Base-by-base conservation (phyloP, 1,140 invertebrate genomes). In the Tenebrio molitor region DNA sequence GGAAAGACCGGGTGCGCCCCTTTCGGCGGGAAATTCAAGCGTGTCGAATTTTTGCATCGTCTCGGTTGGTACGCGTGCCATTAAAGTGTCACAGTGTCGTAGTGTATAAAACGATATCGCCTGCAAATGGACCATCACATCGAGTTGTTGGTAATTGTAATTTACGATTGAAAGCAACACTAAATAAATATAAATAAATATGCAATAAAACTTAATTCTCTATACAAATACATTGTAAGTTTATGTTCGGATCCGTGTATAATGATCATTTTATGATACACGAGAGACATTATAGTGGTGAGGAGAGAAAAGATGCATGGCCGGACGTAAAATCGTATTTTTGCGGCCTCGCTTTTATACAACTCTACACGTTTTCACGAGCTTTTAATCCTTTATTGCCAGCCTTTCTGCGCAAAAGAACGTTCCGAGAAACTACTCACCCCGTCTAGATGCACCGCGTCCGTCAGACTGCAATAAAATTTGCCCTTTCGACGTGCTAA, bases 161-260 rank as follows among this genome's bases (percentile, higher is more conserved):
- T 72, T 72, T 72, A 72, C 62, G 70, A 64, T 25, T 33, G 33
- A 63, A 72, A 65, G 62, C 62, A 63, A 39, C 70, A 72, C 70
- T 72, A 72, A 72, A 72, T 72, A 72, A 72, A 72, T 72, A 72
- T 64, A 63, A 72, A 72, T 72, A 53, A 72, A 72, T 72, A 66
- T 63, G 53, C 70, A 72, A 72, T 72, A 72, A 72, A 72, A 62
- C 42, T 72, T 72, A 72, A 66, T 58, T 72, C 42, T 64, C 39
- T 42, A 44, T 72, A 72, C 58, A 72, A 72, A 72, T 72, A 72
- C 70, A 72, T 65, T 65, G 70, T 72, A 72, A 72, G 62, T 72
- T 72, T 72, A 72, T 53, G 70, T 65, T 65, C 62, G 53, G 70
- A 64, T 72, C 70, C 63, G 44, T 39, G 62, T 25, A 72, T 72